phyloP scores from a whole-genome alignment of 2,113 vertebrate species.

The Danio rerio region GRCz12tu NC_133183.1:52266001-52266500 shows the following conservation, averaged over 20 bases:
- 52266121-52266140: constrained; percentile 26
- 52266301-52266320: constrained; percentile 48
- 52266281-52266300: constrained; percentile 9
- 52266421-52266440: not conserved
- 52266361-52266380: not conserved
- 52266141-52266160: constrained; percentile 43
- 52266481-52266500: too few species aligned
- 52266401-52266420: not conserved
- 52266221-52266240: constrained; percentile 36
- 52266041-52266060: constrained; percentile 15
- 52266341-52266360: constrained; percentile 18
- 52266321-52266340: constrained; percentile 37
- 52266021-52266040: constrained; percentile 28
- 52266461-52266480: too few species aligned
- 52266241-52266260: constrained; percentile 34
- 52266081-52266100: constrained; percentile 33
- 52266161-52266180: constrained; percentile 9
- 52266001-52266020: not conserved
- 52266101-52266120: constrained; percentile 41
- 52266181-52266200: constrained; percentile 51
- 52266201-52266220: constrained; percentile 52
- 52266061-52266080: constrained; percentile 45
- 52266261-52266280: constrained; percentile 25
- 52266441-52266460: too few species aligned
- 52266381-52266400: not conserved